Conservation (phyloP, 1,140 invertebrate species). For the Drosophila willistoni region DNA sequence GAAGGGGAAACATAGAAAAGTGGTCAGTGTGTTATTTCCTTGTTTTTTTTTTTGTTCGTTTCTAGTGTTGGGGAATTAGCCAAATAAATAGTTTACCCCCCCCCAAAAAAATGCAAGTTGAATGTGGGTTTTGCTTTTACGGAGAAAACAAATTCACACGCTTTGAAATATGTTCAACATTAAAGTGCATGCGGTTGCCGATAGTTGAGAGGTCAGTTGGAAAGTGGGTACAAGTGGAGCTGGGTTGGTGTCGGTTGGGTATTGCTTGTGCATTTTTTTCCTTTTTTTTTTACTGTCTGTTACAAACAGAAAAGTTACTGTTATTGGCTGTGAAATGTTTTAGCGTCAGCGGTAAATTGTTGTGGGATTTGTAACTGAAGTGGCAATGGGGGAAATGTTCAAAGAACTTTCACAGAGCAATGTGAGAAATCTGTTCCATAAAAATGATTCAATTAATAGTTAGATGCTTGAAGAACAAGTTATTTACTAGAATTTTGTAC, state of each 20-base stretch:
- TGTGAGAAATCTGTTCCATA: background rate
- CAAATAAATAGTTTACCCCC: conserved; percentile 48
- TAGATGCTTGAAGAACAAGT: background rate
- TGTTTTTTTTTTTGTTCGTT: conserved; percentile 7
- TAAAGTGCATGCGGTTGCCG: conserved; percentile 41
- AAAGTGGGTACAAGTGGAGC: background rate
- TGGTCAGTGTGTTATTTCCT: conserved; percentile 36
- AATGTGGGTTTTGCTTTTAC: conserved; percentile 11
- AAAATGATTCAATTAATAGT: conserved; percentile 3
- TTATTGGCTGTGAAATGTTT: conserved; percentile 32
- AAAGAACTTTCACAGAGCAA: background rate
- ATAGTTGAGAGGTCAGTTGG: background rate
- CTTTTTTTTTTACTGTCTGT: background rate
- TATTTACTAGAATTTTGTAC: background rate
- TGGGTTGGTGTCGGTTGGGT: background rate
- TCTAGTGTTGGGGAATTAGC: conserved; percentile 42
- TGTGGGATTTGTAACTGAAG: conserved; percentile 12
- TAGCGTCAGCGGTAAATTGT: conserved; percentile 15
- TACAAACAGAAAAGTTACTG: conserved; percentile 24
- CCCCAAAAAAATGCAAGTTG: conserved; percentile 16
- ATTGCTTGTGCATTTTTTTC: background rate
- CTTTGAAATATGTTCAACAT: conserved; percentile 39
- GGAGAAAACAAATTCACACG: conserved; percentile 34
- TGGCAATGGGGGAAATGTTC: conserved; percentile 3
- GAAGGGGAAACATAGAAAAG: conserved; percentile 32